Evolutionary conservation across 2,113 vertebrate genomes (phyloP).

Genomic region (Bubo bubo): DNA sequence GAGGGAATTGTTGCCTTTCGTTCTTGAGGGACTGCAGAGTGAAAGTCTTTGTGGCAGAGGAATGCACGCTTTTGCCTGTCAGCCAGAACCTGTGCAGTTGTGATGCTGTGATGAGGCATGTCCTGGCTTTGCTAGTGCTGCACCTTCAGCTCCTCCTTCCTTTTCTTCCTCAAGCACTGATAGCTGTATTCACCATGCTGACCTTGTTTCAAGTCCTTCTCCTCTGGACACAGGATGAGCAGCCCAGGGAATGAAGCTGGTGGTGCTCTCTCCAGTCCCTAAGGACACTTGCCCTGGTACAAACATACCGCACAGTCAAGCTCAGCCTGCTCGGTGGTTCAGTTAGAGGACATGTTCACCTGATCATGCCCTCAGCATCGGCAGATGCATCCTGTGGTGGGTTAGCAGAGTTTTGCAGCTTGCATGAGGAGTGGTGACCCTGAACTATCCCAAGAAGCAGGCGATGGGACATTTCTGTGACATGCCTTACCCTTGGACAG

Average conservation of each 20-base stretch:
- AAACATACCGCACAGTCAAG: not conserved
- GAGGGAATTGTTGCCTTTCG: not conserved
- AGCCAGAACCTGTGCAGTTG: not conserved
- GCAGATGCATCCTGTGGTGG: not conserved
- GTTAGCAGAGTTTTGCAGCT: not conserved
- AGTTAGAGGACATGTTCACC: too few species aligned
- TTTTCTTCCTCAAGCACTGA: not conserved
- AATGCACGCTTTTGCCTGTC: not conserved
- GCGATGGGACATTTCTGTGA: not conserved
- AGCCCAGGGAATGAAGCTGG: not conserved
- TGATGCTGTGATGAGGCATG: not conserved
- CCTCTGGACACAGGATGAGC: not conserved
- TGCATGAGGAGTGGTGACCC: not conserved
- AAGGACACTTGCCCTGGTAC: fast-evolving
- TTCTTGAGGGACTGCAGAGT: not conserved
- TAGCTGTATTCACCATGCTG: not conserved
- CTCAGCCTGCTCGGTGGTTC: not conserved
- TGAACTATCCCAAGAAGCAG: not conserved
- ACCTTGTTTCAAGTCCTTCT: not conserved
- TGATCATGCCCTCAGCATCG: not conserved
- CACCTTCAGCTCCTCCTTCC: not conserved
- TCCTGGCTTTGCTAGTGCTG: not conserved
- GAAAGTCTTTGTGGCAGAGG: not conserved
- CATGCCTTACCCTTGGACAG: not conserved
- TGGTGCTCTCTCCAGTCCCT: not conserved